Base-by-base conservation (phyloP, 2,888 invertebrate genomes). In the Metellina segmentata region DNA sequence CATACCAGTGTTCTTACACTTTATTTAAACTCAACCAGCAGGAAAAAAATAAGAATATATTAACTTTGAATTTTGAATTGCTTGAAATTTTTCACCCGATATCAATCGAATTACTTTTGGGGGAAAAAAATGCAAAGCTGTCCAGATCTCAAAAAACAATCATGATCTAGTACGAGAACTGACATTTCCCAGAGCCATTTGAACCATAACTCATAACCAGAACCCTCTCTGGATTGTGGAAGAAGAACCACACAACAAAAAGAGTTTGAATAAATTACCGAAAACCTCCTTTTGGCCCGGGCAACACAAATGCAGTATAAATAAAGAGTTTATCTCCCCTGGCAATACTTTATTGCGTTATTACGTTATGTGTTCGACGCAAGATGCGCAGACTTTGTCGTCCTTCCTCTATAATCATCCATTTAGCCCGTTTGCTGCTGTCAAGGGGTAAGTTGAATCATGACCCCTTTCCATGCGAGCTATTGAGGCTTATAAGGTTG, bases 391-490 rank as follows among this genome's bases (percentile, higher is more conserved):
- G 89, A 72, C 34, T 79, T 87, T 81, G 87, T 72, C 87, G 79
- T 81, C 79, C 74, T 75, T 81, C 20, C 49, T 72, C 81, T 85
- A 85, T 85, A 71, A 90, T 90, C 89, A 90, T 85, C 79, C 71
- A 82, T 89, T 77, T 75, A 20, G 52, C 48, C 70, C 52, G 48
- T 71, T 83, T 20, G 71, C 52, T 20, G 9, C 69, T 90, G 89
- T 85, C 78, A 83, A 85, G 85, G 89, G 89, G 72, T 85, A 85
- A 71, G 19, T 72, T 90, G 89, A 90, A 79, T 90, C 83, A 90
- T 90, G 83, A 77, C 77, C 83, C 83, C 53, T 90, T 90, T 90
- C 71, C 71, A 77, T 70, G 82, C 77, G 70, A 72, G 34, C 75
- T 69, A 77, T 79, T 81, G 19, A 53, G 51, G 81, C 75, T 81